phyloP scores from a whole-genome alignment of 2,113 vertebrate genomes.

The Microtus pennsylvanicus region DNA sequence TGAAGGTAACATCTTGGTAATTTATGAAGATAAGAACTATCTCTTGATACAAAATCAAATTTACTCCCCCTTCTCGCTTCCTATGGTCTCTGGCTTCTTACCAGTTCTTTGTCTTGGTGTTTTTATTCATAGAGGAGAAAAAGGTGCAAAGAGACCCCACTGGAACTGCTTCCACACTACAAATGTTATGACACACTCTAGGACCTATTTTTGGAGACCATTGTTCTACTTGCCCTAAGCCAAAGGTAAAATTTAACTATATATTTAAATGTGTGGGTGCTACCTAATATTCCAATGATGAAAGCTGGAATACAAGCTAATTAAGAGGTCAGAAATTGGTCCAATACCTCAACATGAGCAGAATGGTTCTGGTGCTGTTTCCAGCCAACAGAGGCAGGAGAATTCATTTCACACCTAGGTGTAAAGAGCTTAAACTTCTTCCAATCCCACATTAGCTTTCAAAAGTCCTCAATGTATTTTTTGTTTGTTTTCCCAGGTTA shows the following conservation, averaged over 20 bases:
- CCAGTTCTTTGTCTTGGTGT: not conserved
- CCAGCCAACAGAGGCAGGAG: not conserved
- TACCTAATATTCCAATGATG: slow-evolving; percentile 46
- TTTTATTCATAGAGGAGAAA: slow-evolving; percentile 28
- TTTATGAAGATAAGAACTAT: slow-evolving; percentile 31
- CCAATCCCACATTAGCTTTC: slow-evolving; percentile 24
- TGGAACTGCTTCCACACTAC: not conserved
- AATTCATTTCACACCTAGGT: slow-evolving; percentile 3
- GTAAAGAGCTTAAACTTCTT: slow-evolving; percentile 20
- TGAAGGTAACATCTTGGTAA: not conserved
- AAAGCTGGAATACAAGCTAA: slow-evolving; percentile 56
- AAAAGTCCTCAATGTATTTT: not conserved
- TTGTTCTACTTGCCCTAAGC: not conserved
- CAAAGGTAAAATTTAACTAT: slow-evolving; percentile 37
- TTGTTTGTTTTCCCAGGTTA: not conserved
- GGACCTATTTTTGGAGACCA: not conserved
- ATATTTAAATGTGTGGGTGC: slow-evolving; percentile 50
- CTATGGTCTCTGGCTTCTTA: not conserved
- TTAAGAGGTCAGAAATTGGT: slow-evolving; percentile 40
- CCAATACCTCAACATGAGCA: not conserved
- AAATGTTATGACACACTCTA: not conserved
- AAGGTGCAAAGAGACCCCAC: not conserved
- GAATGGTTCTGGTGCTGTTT: not conserved
- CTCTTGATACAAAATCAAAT: slow-evolving; percentile 50
- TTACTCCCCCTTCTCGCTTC: not conserved